Conservation (phyloP, 2,888 invertebrate species). For the Hirtodrosophila cameraria region DNA sequence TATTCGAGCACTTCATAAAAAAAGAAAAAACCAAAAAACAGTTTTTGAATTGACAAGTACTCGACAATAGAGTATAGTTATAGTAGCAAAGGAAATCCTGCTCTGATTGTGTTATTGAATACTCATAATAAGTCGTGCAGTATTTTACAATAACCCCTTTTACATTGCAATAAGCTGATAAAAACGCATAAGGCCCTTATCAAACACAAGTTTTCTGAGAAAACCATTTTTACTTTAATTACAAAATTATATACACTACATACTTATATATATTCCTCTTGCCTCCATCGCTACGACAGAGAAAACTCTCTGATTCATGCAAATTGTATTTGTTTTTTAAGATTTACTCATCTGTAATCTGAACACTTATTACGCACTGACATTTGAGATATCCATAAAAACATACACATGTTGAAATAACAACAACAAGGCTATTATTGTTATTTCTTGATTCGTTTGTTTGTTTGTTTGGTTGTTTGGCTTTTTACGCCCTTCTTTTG, state of each 20-base stretch:
- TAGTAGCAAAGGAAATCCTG: constrained; percentile 4
- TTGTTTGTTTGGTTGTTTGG: constrained; percentile 30
- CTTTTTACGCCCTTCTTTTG: constrained; percentile 57
- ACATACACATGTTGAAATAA: constrained; percentile 1
- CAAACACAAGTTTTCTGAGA: constrained; percentile 21
- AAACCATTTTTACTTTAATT: background rate
- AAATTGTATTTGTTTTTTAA: constrained; percentile 39
- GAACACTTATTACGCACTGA: constrained; percentile 32
- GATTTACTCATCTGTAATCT: constrained; percentile 30
- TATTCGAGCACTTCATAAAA: too few species aligned
- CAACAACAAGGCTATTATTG: constrained; percentile 5
- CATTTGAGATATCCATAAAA: constrained; percentile 12
- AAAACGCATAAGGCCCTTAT: constrained; percentile 24
- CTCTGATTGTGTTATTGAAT: background rate
- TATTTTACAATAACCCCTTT: background rate
- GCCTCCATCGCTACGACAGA: constrained; percentile 7
- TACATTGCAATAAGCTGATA: constrained; percentile 35
- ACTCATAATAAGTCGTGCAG: too few species aligned
- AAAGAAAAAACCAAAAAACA: too few species aligned
- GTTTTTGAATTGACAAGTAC: too few species aligned
- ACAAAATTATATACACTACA: background rate
- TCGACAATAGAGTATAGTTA: too few species aligned
- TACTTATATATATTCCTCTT: background rate
- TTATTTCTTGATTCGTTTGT: constrained; percentile 26
- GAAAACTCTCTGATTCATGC: constrained; percentile 44